Percentiles rank a stretch among this genome's conserved stretches.
phyloP scores from a whole-genome alignment of 64 coral and sea anemone species.

The Montipora capricornis region DNA sequence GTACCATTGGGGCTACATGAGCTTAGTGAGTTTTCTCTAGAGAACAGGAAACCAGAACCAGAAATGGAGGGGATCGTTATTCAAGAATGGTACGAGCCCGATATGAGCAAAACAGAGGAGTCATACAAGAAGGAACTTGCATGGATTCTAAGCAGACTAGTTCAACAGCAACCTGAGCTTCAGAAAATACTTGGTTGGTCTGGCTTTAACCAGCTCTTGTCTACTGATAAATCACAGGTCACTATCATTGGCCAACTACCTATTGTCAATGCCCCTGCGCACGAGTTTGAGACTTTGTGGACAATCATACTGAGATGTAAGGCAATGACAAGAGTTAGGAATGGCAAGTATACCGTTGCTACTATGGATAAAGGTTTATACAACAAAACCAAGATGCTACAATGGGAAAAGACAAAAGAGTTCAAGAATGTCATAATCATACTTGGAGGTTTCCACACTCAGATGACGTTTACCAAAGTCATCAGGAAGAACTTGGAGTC shows the following conservation, averaged over 20 bases:
- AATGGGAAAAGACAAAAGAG: constrained; percentile 62
- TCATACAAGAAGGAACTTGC: constrained; percentile 25
- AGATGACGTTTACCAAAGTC: constrained; percentile 82
- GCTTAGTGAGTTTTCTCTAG: not conserved
- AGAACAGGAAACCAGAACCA: constrained; percentile 19
- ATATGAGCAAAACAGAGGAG: not conserved
- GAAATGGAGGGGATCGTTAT: not conserved
- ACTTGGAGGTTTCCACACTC: constrained; percentile 78
- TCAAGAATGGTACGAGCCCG: constrained; percentile 41
- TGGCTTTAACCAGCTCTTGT: constrained; percentile 55
- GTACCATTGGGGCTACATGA: constrained; percentile 29
- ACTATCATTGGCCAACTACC: constrained; percentile 55
- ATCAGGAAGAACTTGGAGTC: constrained; percentile 78
- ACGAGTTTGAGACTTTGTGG: constrained; percentile 51
- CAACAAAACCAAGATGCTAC: constrained; percentile 73
- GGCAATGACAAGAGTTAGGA: constrained; percentile 34
- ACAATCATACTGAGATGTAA: constrained; percentile 51
- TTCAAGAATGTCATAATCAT: constrained; percentile 54
- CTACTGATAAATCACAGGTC: not conserved
- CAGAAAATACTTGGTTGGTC: constrained; percentile 45
- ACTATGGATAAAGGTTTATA: constrained; percentile 58
- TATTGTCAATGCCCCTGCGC: constrained; percentile 64
- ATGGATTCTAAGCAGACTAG: constrained; percentile 7
- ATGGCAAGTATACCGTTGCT: constrained; percentile 31
- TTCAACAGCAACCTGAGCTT: constrained; percentile 34